Percentiles rank a stretch among this genome's conserved stretches.
Evolutionary conservation across 2,113 vertebrate species (phyloP).

Genomic region (Plecturocebus donacophilus): DNA sequence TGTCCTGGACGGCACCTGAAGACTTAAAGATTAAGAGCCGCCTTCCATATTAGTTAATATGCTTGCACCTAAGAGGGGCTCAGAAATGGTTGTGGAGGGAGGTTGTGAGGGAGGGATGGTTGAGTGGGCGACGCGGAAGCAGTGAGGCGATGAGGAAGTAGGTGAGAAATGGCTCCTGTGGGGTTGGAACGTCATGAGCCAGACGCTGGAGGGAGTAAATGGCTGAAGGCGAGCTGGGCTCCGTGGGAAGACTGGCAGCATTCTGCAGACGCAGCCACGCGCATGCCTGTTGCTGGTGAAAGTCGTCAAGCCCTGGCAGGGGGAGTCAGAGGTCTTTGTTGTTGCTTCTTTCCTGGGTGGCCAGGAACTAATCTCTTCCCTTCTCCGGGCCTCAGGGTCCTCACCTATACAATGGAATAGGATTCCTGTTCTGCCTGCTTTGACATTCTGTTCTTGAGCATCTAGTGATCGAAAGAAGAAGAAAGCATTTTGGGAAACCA

Average conservation of each 20-base stretch:
- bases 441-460: not conserved
- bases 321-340: not conserved
- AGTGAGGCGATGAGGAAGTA: not conserved
- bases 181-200: not conserved
- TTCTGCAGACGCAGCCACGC: fast-evolving
- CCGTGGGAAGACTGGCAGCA: not conserved
- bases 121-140: too few relatives aligned
- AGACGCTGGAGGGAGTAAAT: not conserved
- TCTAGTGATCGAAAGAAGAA: not conserved
- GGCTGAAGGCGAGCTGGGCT: not conserved
- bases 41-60: not conserved
- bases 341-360: not conserved
- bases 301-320: too few relatives aligned
- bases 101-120: not conserved
- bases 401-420: not conserved
- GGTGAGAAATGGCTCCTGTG: not conserved
- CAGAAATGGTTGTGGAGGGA: not conserved
- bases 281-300: not conserved
- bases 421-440: not conserved
- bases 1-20: not conserved
- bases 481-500: not conserved
- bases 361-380: not conserved
- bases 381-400: not conserved
- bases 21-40: not conserved
- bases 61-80: not conserved